These are phyloP conservation scores for Netelia inedita DNA, from an alignment of 2,888 invertebrate species.

Conservation along the genomic window DNA sequence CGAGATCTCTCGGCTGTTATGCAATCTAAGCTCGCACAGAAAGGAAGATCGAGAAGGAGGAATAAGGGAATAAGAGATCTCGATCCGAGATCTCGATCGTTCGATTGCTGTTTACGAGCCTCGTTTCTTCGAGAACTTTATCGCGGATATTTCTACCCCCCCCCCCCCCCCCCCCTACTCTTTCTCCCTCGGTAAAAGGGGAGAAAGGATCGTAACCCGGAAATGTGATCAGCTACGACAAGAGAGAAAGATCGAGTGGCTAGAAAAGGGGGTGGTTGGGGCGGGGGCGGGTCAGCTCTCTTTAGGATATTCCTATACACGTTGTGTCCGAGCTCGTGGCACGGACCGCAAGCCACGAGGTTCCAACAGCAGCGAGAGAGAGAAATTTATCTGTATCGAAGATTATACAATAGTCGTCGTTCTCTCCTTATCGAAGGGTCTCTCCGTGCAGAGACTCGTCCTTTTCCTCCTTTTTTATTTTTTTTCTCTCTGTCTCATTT, in stretches of 20 bases:
- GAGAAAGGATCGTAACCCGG: conserved; percentile 67
- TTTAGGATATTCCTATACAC: conserved; percentile 45
- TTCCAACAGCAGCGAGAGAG: conserved; percentile 12
- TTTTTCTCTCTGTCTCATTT: conserved; percentile 14
- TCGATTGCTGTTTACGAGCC: conserved; percentile 80
- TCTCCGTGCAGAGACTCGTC: conserved; percentile 11
- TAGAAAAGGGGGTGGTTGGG: conserved; percentile 23
- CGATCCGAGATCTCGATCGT: conserved; percentile 77
- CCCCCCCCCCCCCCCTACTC: conserved; percentile 9
- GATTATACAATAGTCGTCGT: conserved; percentile 67
- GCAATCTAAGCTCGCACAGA: conserved; percentile 71
- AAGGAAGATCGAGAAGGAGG: conserved; percentile 48
- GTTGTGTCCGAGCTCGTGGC: conserved; percentile 36
- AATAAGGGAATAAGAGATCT: conserved; percentile 69
- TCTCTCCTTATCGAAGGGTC: conserved; percentile 47
- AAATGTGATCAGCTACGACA: conserved; percentile 58
- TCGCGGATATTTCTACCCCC: conserved; percentile 65
- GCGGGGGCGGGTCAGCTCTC: conserved; percentile 52
- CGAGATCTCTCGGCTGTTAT: conserved; percentile 70
- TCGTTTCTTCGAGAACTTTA: conserved; percentile 76
- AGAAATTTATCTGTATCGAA: conserved; percentile 66
- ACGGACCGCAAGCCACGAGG: conserved; percentile 37
- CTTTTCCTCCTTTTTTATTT: conserved; percentile 19
- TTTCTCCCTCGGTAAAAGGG: conserved; percentile 31
- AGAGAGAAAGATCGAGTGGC: conserved; percentile 15